Base-by-base conservation (phyloP, 2,888 invertebrate genomes). In the Cantharis nigra region DNA sequence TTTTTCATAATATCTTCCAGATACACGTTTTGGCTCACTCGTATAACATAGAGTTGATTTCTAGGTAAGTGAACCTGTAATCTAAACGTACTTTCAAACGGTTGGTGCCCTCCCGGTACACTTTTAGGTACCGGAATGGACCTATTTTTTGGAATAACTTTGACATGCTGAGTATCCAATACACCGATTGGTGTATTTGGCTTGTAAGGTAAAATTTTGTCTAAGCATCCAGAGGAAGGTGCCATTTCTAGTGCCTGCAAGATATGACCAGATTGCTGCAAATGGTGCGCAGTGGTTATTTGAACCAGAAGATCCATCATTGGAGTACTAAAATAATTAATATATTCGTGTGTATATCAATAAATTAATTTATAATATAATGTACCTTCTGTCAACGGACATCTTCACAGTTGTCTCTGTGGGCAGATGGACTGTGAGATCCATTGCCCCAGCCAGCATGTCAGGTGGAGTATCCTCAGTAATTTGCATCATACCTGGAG, bases 261-360 rank as follows among this genome's bases (percentile, higher is more conserved):
- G 23, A 92, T 91, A 87, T 93, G 92, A 80, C 91, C 91, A 78
- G 93, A 92, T 49, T 94, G 92, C 82, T 92, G 91, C 80, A 95
- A 89, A 86, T 92, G 92, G 86, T 93, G 91, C 69, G 91, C 90
- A 69, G 93, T 93, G 65, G 94, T 92, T 81, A 94, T 91, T 85
- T 94, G 93, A 72, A 95, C 92, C 81, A 94, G 90, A 69, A 95
- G 90, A 86, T 94, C 94, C 93, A 94, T 93, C 94, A 94, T 94
- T 49, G 94, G 94, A 23, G 93, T 94, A 86, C 94, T 94, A 78
- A 82, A 71, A 77, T 23, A 28, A 49, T 20, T 33, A 33, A 26
- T 23, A 16, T 62, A 9, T n/a, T 49, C 9, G 49, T n/a, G 7
- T n/a, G 49, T 49, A 11, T 62, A 26, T 73, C 69, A 16, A 69